Base-by-base conservation (phyloP, 2,888 invertebrate genomes). In the Dolichomitus sp. region DNA sequence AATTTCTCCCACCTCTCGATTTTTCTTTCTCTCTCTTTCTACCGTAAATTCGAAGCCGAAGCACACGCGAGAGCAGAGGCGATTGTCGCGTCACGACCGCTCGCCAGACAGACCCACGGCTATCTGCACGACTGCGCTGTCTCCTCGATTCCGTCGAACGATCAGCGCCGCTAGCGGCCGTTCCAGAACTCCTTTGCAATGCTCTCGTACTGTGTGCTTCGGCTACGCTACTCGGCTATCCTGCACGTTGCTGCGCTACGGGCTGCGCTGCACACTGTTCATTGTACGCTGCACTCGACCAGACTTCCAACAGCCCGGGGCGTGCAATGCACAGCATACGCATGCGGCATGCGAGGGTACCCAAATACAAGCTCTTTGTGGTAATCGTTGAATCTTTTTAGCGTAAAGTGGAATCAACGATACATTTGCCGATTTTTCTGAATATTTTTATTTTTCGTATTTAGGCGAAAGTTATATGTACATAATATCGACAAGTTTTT, bases 21-120 rank as follows among this genome's bases (percentile, higher is more conserved):
- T 45, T 61, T 63, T 33, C 3, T 37, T 54, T 52, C 42, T 30
- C 17, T 37, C 65, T 37, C 65, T 40, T 11, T 42, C 6, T 57
- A 23, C 30, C 5, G 45, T 17, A 69, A 37, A 69, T 45, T 23
- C 52, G 72, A 54, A 81, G 68, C 33, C 54, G 40, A 59, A 59
- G 61, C 73, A 81, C 81, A 63, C 77, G 78, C 81, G 81, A 78
- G 74, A 77, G 65, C 63, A 48, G 61, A 59, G 65, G 73, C 72
- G 79, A 79, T 72, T 72, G 81, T 79, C 79, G 52, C 66, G 73
- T 76, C 73, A 87, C 88, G 88, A 90, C 91, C 91, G 91, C 86
- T 90, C 92, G 87, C 89, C 88, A 86, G 89, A 89, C 92, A 88
- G 88, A 87, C 88, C 88, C 90, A 88, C 91, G 90, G 88, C 91